phyloP scores from a whole-genome alignment of 1,140 invertebrate species.

The Bombus waltoni region DNA sequence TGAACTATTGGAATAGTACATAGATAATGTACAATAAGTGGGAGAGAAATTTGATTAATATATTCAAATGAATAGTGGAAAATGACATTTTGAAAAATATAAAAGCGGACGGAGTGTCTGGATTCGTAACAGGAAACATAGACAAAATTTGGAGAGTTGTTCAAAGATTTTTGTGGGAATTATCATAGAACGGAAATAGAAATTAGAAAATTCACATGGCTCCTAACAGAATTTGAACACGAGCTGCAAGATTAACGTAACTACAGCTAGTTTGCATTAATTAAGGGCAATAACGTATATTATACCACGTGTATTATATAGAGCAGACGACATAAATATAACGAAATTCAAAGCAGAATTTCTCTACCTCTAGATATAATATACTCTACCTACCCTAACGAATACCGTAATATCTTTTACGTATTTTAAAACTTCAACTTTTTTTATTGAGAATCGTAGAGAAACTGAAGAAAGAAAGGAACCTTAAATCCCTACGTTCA shows the following conservation, averaged over 20 bases:
- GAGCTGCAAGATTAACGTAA: background rate
- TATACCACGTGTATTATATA: background rate
- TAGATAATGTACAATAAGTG: too few species aligned
- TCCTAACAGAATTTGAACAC: background rate
- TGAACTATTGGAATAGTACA: background rate
- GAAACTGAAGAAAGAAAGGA: background rate
- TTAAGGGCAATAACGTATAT: background rate
- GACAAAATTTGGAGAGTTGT: background rate
- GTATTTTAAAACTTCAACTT: background rate
- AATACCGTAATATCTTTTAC: too few species aligned
- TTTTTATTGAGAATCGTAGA: background rate
- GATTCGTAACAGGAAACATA: background rate
- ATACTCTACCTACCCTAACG: background rate
- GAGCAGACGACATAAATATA: background rate
- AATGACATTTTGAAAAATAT: background rate
- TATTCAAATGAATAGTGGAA: background rate
- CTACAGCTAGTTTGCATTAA: background rate
- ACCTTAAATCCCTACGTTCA: too few species aligned
- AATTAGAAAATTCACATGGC: background rate
- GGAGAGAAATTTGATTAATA: too few species aligned
- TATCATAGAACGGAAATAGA: background rate
- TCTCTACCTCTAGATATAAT: too few species aligned
- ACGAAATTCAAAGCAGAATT: background rate
- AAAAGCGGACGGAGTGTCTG: background rate
- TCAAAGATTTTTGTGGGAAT: background rate